Evolutionary conservation across 2,113 vertebrate genomes (phyloP).

Genomic region (Emydura subglobosa): DNA sequence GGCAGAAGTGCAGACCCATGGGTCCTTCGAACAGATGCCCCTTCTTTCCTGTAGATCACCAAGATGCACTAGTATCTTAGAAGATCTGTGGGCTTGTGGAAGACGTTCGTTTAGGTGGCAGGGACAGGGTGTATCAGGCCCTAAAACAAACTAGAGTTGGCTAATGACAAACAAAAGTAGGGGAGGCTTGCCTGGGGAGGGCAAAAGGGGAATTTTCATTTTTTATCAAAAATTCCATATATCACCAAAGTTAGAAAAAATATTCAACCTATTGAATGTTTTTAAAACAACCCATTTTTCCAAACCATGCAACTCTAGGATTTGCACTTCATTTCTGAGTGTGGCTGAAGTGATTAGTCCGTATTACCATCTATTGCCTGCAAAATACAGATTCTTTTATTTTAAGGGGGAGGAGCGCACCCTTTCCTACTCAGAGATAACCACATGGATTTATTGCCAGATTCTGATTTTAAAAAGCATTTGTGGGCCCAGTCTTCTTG

Average conservation of each 20-base stretch:
- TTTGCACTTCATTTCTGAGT: not conserved
- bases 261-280: not conserved
- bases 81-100: not conserved
- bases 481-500: not conserved
- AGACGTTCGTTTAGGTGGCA: not conserved
- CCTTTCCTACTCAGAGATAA: not conserved
- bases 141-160: slow-evolving; percentile 7
- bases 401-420: not conserved
- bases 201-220: not conserved
- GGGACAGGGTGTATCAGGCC: not conserved
- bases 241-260: not conserved
- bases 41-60: not conserved
- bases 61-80: not conserved
- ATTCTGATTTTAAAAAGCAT: not conserved
- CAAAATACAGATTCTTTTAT: not conserved
- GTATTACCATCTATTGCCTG: not conserved
- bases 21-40: not conserved
- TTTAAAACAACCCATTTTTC: not conserved
- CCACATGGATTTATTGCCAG: not conserved
- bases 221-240: not conserved
- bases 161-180: not conserved
- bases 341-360: not conserved
- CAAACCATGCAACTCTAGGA: not conserved
- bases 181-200: not conserved
- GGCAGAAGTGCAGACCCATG: not conserved